phyloP scores from a whole-genome alignment of 2,113 vertebrate genomes.

The Geococcyx californianus region DNA sequence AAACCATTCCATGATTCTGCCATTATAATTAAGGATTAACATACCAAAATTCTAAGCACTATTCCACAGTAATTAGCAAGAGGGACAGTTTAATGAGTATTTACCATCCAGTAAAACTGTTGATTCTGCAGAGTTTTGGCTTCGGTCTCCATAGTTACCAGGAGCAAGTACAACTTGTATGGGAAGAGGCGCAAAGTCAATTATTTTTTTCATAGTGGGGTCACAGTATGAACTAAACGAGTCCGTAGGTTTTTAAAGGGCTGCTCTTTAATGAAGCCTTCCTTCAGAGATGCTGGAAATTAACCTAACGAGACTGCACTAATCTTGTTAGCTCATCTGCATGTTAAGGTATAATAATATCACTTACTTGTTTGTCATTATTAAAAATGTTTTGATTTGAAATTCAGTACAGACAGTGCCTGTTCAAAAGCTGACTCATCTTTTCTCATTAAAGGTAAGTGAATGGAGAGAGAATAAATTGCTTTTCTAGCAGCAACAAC shows the following conservation, averaged over 20 bases:
- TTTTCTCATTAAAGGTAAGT: slow-evolving; percentile 64
- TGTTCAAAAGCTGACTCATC: slow-evolving; percentile 69
- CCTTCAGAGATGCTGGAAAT: slow-evolving; percentile 6
- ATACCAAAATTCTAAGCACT: neutral
- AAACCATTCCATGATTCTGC: no score
- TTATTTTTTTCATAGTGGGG: neutral
- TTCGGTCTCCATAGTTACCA: slow-evolving; percentile 17
- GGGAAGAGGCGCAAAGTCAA: slow-evolving; percentile 11
- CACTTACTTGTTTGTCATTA: slow-evolving; percentile 60
- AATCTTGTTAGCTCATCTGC: slow-evolving; percentile 38
- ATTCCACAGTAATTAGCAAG: no score
- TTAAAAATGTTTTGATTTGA: slow-evolving; percentile 69
- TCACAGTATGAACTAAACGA: neutral
- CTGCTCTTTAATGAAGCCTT: neutral
- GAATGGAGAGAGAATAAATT: slow-evolving; percentile 55
- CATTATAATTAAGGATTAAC: neutral
- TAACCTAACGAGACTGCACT: slow-evolving; percentile 17
- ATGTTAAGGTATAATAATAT: slow-evolving; percentile 35
- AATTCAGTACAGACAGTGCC: slow-evolving; percentile 41
- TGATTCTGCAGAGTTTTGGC: neutral
- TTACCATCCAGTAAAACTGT: neutral
- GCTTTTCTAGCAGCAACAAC: slow-evolving; percentile 71
- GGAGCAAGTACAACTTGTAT: neutral
- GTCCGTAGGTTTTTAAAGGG: neutral
- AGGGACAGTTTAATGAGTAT: neutral